Evolutionary conservation across 2,888 invertebrate genomes (phyloP).

Genomic region (Lordiphosa andalusiaca): DNA sequence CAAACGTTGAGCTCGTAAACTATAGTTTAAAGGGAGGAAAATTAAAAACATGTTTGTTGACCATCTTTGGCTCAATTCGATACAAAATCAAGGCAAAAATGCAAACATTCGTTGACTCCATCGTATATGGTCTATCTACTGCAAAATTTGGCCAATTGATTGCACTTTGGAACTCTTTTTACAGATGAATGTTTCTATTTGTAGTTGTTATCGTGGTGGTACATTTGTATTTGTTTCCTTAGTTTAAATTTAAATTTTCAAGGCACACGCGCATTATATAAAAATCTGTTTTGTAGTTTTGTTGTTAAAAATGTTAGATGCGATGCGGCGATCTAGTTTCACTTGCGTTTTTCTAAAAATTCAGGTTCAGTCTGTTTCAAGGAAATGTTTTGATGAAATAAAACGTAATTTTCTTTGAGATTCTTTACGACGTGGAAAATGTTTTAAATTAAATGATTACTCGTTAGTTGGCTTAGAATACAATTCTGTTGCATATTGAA

Average conservation of each 20-base stretch:
- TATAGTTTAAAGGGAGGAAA: not conserved
- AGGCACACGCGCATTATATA: constrained; percentile 68
- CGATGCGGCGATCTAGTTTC: constrained; percentile 50
- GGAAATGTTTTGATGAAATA: constrained; percentile 64
- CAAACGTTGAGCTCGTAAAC: constrained; percentile 5
- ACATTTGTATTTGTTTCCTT: constrained; percentile 33
- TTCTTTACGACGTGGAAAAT: constrained; percentile 74
- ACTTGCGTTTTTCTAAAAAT: constrained; percentile 44
- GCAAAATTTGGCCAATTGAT: constrained; percentile 34
- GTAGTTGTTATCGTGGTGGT: constrained; percentile 27
- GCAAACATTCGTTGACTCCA: not conserved
- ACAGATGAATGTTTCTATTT: constrained; percentile 22
- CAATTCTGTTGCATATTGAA: constrained; percentile 44
- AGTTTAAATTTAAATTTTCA: constrained; percentile 54
- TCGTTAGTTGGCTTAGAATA: constrained; percentile 33
- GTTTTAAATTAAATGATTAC: constrained; percentile 38
- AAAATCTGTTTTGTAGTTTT: constrained; percentile 55
- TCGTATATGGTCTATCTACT: constrained; percentile 30
- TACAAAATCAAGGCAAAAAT: constrained; percentile 4
- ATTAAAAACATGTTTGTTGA: not conserved
- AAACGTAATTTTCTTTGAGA: constrained; percentile 69
- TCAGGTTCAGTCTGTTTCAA: constrained; percentile 69
- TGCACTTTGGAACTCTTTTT: constrained; percentile 42
- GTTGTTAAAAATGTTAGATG: constrained; percentile 41
- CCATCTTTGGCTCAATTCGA: constrained; percentile 10